Base-by-base conservation (phyloP, 2,797 vertebrate species). In the Sebastes hopkinsi region DNA sequence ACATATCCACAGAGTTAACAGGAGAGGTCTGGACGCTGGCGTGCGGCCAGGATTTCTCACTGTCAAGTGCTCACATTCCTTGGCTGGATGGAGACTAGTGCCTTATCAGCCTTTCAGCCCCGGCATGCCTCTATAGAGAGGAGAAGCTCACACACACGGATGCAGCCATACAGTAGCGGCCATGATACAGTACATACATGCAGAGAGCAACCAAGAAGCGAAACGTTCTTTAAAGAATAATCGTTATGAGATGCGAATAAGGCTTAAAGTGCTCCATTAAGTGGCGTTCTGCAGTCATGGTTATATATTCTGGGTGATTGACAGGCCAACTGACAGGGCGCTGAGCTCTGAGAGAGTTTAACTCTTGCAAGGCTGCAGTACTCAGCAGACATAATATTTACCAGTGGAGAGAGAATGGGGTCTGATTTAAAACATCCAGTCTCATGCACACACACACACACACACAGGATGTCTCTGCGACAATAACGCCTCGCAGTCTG, bases 11-110 rank as follows among this genome's bases (percentile, higher is more conserved):
- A 84, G 42, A 46, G 83, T 81, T 86, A 92, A 88, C 83, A 79
- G 77, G 64, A 90, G 88, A 87, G 88, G 79, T 86, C 88, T 87
- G 77, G 77, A 80, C 8, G 9, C 74, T 94, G 92, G 91, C 89
- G 4, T 36, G 52, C 6, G 34, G 90, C 92, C 92, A 93, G 67
- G 34, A 75, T 88, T 80, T 91, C 80, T 90, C 66, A 32, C 88
- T 86, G 88, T 93, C 90, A 92, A 94, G 92, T 83, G 90, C 81
- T 88, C 89, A 75, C 94, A 94, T 94, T 94, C 94, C 87, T 92
- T 80, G 78, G 87, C 85, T 82, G 77, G 87, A 88, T 85, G 86
- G 88, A 88, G 84, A 85, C 83, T 71, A 50, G 79, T 80, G 82
- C 84, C 89, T 93, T 92, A 94, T 93, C 92, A 87, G 88, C 75